Conservation (phyloP, 2,797 vertebrate genomes). For the Fundulus diaphanus region DNA sequence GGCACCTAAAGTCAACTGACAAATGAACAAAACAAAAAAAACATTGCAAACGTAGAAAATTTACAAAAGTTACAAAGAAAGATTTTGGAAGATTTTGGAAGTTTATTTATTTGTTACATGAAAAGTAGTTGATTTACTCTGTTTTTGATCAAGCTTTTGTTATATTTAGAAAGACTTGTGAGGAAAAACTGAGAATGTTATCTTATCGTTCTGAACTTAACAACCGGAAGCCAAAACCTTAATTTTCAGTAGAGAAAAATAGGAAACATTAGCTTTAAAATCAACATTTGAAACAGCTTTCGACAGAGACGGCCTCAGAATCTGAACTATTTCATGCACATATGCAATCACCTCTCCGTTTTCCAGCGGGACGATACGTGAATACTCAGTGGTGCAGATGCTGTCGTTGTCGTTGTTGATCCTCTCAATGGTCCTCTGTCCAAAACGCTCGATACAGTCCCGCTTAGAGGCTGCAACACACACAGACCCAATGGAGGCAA, state of each 20-base stretch:
- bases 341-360: constrained; percentile 89
- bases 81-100: background rate
- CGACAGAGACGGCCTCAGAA: no score
- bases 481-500: constrained; percentile 28
- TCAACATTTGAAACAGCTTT: background rate
- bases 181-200: no score
- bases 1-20: background rate
- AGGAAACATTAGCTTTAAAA: background rate
- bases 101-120: background rate
- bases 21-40: background rate
- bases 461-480: constrained; percentile 88
- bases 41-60: background rate
- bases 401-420: constrained; percentile 86
- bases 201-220: background rate
- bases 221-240: background rate
- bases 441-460: constrained; percentile 94
- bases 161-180: background rate
- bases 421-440: constrained; percentile 86
- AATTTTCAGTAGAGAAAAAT: background rate
- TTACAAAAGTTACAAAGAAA: background rate
- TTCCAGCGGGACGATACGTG: constrained; percentile 93
- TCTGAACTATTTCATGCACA: background rate
- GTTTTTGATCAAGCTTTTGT: no score
- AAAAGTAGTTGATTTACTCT: background rate
- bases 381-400: constrained; percentile 93